phyloP scores from a whole-genome alignment of 2,888 invertebrate genomes.

The Dasysyrphus tricinctus region DNA sequence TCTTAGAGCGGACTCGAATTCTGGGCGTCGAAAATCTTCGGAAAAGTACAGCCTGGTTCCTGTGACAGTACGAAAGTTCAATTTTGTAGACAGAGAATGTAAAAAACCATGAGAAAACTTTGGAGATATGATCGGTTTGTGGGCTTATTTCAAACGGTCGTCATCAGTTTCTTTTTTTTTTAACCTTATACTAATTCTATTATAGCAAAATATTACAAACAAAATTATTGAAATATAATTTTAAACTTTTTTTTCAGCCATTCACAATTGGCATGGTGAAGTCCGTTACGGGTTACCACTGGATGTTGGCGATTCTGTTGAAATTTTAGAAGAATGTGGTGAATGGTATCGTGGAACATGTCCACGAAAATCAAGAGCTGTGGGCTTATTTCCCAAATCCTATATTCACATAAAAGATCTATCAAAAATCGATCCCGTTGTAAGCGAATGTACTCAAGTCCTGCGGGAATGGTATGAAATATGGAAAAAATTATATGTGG shows the following conservation, averaged over 20 bases:
- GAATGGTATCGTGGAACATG: conserved; percentile 94
- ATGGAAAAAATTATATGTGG: conserved; percentile 96
- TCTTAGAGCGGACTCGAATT: too few relatives aligned
- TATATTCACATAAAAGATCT: conserved; percentile 94
- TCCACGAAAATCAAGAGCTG: conserved; percentile 88
- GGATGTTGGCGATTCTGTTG: conserved; percentile 96
- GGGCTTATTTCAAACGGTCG: too few relatives aligned
- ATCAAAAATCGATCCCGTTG: conserved; percentile 94
- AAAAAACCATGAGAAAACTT: too few relatives aligned
- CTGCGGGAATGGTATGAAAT: conserved; percentile 96
- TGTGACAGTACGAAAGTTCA: too few relatives aligned
- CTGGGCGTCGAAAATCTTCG: too few relatives aligned
- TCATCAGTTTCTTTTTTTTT: too few relatives aligned
- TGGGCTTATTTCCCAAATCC: conserved; percentile 90
- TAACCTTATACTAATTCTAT: too few relatives aligned
- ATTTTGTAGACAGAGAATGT: too few relatives aligned
- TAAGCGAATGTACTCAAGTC: conserved; percentile 95
- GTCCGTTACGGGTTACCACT: conserved; percentile 91
- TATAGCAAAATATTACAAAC: too few relatives aligned
- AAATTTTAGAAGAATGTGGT: conserved; percentile 94
- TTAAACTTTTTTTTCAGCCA: conserved; percentile 85
- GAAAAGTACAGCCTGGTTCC: too few relatives aligned
- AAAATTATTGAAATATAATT: not conserved
- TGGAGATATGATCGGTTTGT: too few relatives aligned
- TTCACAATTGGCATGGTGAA: conserved; percentile 95